These are phyloP conservation scores for Pelochelys cantorii DNA, from an alignment of 2,797 vertebrate genomes.

Conservation along the genomic window DNA sequence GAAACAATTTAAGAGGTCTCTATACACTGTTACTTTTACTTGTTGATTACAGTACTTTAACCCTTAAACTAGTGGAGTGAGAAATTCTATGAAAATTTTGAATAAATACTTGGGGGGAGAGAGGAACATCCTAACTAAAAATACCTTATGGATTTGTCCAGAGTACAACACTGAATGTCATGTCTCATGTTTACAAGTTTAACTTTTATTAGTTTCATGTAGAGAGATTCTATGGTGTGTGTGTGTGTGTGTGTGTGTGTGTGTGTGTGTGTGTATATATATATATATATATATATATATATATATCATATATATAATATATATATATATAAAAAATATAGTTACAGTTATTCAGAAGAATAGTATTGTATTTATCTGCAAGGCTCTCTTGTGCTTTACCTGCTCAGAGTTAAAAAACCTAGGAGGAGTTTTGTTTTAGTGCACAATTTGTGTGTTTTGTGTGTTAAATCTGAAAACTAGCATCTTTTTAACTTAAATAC, in stretches of 20 bases:
- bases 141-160: not conserved
- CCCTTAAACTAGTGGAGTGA: not conserved
- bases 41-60: not conserved
- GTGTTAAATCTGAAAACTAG: not conserved
- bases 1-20: not conserved
- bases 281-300: no score
- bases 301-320: no score
- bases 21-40: not conserved
- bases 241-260: not conserved
- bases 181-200: not conserved
- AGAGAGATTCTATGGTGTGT: not conserved
- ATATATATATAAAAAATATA: no score
- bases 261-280: no score
- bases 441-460: not conserved
- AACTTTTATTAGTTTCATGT: not conserved
- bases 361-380: not conserved
- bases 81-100: not conserved
- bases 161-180: not conserved
- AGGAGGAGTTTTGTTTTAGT: no score
- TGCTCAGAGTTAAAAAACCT: not conserved
- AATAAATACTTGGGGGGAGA: not conserved
- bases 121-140: not conserved
- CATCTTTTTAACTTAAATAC: not conserved
- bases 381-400: not conserved
- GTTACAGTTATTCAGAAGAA: not conserved